Evolutionary conservation across 2,797 vertebrate species (phyloP), one percentile per base, ranked within the genome.

Genomic region (Paguma larvata): DNA sequence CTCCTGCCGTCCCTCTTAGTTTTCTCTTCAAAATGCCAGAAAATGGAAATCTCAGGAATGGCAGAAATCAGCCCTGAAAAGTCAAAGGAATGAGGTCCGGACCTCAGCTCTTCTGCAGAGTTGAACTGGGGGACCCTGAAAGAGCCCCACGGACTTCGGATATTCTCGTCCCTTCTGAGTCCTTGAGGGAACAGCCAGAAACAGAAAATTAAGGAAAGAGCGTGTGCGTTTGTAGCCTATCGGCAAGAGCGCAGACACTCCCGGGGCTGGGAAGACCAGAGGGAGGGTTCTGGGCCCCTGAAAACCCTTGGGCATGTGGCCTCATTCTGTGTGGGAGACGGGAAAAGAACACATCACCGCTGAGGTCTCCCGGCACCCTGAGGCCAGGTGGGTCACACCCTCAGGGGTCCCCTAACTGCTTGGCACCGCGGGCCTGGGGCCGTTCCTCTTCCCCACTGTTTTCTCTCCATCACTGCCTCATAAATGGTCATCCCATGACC

Each of bases 261-360:
- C 27, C 6, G 1, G 56, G 80, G 32, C 72, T 1, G 1, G 41
- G 15, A 18, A 13, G 56, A 14, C 44, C 34, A 7, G 21, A 11
- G 38, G 41, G 46, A n/a, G 79, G 79, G 15, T 21, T 3, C 84
- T 25, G 34, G 46, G 65, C 5, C 59, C 65, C 46, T 0, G 30
- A 27, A 46, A 44, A 7, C 70, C 51, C 19, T 19, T 5, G 14
- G 18, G n/a, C 48, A 3, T 9, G 16, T 4, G 13, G 53, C 51
- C 21, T 23, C 23, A 4, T 48, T 53, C 68, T 75, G 72, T 48
- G 10, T 12, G 14, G 23, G 56, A 18, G 6, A 3, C 6, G 13
- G 44, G 15, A 51, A n/a, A 5, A 4, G 16, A 25, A 30, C 48
- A 13, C 13, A 5, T 32, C 11, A 16, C 23, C 0, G 0, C 2